Evolutionary conservation across 2,797 vertebrate genomes (phyloP).

Genomic region (Garrulus glandarius): DNA sequence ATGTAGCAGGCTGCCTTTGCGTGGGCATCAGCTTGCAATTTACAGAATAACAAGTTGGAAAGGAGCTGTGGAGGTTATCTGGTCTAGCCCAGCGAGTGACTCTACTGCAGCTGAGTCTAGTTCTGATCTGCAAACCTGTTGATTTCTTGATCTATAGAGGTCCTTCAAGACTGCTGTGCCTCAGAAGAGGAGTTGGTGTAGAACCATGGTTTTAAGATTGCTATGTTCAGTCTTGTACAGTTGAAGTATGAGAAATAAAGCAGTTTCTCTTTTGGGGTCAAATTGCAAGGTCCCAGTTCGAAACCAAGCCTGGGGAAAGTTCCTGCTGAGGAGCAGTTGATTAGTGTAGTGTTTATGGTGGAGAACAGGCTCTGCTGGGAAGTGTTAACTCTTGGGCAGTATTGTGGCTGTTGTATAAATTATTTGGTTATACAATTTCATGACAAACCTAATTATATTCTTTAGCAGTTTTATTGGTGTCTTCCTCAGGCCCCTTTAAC

Average conservation of each 20-base stretch:
- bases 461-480: not conserved
- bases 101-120: not conserved
- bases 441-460: not conserved
- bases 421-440: not conserved
- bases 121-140: not conserved
- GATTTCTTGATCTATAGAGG: not conserved
- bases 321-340: not conserved
- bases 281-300: not conserved
- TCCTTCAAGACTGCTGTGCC: not conserved
- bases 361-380: not conserved
- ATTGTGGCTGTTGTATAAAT: not conserved
- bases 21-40: not conserved
- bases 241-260: not conserved
- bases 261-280: not conserved
- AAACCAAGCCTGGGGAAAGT: not conserved
- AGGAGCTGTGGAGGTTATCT: not conserved
- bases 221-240: not conserved
- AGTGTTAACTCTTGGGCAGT: not conserved
- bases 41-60: not conserved
- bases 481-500: not conserved
- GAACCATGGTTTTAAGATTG: not conserved
- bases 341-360: not conserved
- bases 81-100: not conserved
- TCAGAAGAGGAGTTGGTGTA: not conserved
- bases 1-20: not conserved